phyloP scores from a whole-genome alignment of 2,797 vertebrate genomes.

The Mycteria americana region DNA sequence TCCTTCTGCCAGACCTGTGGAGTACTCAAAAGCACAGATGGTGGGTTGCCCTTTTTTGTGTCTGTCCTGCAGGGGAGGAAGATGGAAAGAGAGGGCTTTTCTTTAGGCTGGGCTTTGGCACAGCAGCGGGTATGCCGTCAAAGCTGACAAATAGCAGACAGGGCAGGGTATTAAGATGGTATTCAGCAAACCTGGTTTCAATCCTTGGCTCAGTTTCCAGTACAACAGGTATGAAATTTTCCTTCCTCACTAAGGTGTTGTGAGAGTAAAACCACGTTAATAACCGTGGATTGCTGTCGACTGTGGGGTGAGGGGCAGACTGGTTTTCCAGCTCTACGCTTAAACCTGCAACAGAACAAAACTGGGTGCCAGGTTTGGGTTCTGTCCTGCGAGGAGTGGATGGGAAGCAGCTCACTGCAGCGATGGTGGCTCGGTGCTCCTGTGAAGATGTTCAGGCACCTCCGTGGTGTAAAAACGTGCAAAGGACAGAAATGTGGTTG shows the following conservation, averaged over 20 bases:
- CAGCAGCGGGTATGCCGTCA: not conserved
- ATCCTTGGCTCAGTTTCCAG: constrained; percentile 29
- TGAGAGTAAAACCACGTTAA: constrained; percentile 21
- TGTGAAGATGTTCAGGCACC: not conserved
- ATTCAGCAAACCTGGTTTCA: constrained; percentile 20
- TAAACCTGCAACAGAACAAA: not conserved
- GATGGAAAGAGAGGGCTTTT: not conserved
- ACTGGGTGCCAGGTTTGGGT: not conserved
- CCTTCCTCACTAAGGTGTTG: not conserved
- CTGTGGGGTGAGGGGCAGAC: not conserved
- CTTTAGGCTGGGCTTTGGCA: constrained; percentile 22
- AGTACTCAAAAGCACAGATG: not conserved
- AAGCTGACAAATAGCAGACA: constrained; percentile 32
- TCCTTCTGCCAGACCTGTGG: not conserved
- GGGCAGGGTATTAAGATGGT: not conserved
- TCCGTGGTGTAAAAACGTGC: accelerated
- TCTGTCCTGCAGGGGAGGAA: not conserved
- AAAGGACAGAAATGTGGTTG: not conserved
- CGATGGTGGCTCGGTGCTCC: not conserved
- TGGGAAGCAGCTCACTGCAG: not conserved
- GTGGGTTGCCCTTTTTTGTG: constrained; percentile 5
- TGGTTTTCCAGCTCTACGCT: not conserved
- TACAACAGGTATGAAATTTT: constrained; percentile 53
- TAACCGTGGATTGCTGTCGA: not conserved
- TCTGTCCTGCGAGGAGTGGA: not conserved